Evolutionary conservation across 2,113 vertebrate species (phyloP).

Genomic region (Burhinus oedicnemus): DNA sequence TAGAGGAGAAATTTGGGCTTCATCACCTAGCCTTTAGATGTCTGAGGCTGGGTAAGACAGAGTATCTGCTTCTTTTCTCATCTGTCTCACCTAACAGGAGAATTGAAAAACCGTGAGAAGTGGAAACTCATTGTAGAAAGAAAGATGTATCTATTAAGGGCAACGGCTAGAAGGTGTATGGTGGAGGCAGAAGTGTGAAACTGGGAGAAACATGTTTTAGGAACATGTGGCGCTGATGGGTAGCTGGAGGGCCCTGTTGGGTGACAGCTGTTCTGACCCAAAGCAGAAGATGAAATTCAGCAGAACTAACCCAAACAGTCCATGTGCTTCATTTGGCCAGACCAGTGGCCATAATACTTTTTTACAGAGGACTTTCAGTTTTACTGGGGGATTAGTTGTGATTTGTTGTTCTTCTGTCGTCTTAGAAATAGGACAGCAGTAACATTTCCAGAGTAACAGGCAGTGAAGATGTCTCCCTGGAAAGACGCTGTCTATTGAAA

Average conservation of each 20-base stretch:
- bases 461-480: not conserved
- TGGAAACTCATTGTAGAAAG: not conserved
- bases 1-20: not conserved
- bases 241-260: fast-evolving
- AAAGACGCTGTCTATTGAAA: not conserved
- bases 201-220: not conserved
- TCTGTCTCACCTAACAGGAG: not conserved
- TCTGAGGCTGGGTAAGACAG: not conserved
- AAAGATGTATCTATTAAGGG: not conserved
- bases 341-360: not conserved
- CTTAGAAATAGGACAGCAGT: not conserved
- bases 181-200: not conserved
- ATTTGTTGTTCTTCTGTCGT: not conserved
- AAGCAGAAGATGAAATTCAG: not conserved
- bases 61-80: not conserved
- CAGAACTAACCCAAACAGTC: not conserved
- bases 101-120: not conserved
- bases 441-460: not conserved
- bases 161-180: fast-evolving
- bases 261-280: not conserved
- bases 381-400: not conserved
- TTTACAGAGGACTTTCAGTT: not conserved
- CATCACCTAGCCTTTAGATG: not conserved
- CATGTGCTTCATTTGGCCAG: fast-evolving
- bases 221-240: not conserved